phyloP scores from a whole-genome alignment of 2,113 vertebrate species.

The Phaetusa simplex region DNA sequence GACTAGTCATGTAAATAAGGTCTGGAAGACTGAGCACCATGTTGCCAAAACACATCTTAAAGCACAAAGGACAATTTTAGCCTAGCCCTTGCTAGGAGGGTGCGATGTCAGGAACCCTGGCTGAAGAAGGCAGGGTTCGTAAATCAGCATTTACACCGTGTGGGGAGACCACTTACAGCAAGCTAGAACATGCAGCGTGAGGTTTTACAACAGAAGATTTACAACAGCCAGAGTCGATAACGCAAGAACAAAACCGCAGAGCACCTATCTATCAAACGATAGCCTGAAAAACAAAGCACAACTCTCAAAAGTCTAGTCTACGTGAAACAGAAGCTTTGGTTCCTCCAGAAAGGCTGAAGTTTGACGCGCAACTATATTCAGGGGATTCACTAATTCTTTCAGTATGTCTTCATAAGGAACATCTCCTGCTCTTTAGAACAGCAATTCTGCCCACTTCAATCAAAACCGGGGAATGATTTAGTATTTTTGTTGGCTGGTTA shows the following conservation, averaged over 20 bases:
- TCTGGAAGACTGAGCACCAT: background rate
- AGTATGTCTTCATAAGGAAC: conserved; percentile 51
- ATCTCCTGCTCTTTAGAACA: conserved; percentile 59
- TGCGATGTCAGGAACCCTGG: background rate
- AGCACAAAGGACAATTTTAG: background rate
- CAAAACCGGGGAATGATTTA: conserved; percentile 62
- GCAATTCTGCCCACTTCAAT: conserved; percentile 60
- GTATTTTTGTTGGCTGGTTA: conserved; percentile 75
- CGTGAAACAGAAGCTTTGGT: background rate
- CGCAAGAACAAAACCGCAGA: background rate
- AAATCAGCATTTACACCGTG: background rate
- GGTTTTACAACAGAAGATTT: background rate
- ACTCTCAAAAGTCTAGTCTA: background rate
- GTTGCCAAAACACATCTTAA: background rate
- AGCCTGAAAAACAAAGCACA: background rate
- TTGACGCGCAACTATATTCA: background rate
- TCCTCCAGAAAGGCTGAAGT: background rate
- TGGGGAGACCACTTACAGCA: background rate
- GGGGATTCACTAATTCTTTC: conserved; percentile 45
- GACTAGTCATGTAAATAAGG: conserved; percentile 11
- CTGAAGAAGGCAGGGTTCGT: background rate
- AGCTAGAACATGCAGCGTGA: background rate
- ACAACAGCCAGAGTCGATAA: background rate
- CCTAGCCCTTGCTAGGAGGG: background rate
- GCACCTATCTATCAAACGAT: background rate